These are phyloP conservation scores for Tetrao urogallus DNA, from an alignment of 2,113 vertebrate species.

Conservation along the genomic window DNA sequence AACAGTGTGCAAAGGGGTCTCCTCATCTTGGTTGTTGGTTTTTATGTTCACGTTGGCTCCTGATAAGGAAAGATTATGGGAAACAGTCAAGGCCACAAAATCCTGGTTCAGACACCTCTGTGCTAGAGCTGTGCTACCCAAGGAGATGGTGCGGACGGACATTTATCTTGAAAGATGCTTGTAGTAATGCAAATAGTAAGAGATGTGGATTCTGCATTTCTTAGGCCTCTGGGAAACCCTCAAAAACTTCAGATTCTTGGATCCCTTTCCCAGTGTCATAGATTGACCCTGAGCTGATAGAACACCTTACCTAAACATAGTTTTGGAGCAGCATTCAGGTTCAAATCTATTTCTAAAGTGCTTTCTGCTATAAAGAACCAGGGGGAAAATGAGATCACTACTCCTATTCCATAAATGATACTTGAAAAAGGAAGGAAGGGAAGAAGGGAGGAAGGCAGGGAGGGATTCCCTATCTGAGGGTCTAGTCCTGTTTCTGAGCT, in stretches of 20 bases:
- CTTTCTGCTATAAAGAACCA: not conserved
- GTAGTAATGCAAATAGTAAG: not conserved
- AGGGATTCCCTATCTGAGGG: rapidly evolving
- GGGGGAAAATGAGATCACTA: not conserved
- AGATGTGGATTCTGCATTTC: not conserved
- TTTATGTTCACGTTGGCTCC: constrained; percentile 88
- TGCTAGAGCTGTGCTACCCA: not conserved
- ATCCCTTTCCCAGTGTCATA: not conserved
- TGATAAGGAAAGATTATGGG: constrained; percentile 45
- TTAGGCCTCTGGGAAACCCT: not conserved
- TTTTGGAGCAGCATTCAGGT: not conserved
- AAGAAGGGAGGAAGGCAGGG: no score
- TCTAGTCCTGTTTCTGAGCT: rapidly evolving
- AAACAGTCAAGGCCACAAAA: not conserved
- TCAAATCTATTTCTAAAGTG: not conserved
- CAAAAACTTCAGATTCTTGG: not conserved
- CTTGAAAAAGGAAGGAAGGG: not conserved
- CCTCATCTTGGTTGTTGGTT: constrained; percentile 85
- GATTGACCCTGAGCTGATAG: not conserved
- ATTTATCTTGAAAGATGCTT: not conserved
- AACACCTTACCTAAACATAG: not conserved
- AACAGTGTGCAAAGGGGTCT: constrained; percentile 88
- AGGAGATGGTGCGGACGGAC: not conserved
- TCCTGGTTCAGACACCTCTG: not conserved
- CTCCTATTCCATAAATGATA: rapidly evolving